These are phyloP conservation scores for Fopius arisanus DNA, from an alignment of 1,140 invertebrate species.

Conservation along the genomic window DNA sequence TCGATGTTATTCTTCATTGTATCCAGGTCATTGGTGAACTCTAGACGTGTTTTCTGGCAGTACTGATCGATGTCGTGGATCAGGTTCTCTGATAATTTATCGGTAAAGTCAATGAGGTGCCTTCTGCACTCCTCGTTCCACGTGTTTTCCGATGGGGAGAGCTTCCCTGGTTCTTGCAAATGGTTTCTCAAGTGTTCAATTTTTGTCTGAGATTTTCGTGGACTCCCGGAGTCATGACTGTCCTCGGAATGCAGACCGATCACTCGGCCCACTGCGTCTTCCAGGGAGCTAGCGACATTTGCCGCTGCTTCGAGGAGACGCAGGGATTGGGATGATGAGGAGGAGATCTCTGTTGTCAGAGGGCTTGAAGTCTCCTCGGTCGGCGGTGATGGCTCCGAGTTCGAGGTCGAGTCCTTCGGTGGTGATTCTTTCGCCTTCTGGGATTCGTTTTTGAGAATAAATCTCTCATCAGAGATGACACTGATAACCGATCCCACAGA, in stretches of 20 bases:
- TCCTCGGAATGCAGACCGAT: constrained; percentile 45
- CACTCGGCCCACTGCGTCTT: constrained; percentile 73
- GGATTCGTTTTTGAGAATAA: constrained; percentile 38
- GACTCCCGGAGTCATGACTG: neutral
- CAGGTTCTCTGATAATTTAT: constrained; percentile 77
- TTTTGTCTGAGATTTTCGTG: neutral
- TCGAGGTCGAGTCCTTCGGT: neutral
- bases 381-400: neutral
- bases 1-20: neutral
- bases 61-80: constrained; percentile 79
- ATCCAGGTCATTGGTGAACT: neutral
- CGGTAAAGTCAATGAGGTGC: constrained; percentile 79
- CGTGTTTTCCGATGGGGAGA: constrained; percentile 56
- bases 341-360: neutral
- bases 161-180: neutral
- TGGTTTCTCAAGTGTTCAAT: neutral
- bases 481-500: constrained; percentile 86
- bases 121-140: constrained; percentile 73
- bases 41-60: constrained; percentile 41
- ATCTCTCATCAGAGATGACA: constrained; percentile 62
- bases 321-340: constrained; percentile 48
- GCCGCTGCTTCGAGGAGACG: constrained; percentile 71
- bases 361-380: neutral
- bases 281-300: constrained; percentile 72
- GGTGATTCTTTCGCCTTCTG: neutral